Percentiles rank a stretch among this genome's conserved stretches.
Conservation (phyloP, 2,113 vertebrate species). For the Pluvialis apricaria region DNA sequence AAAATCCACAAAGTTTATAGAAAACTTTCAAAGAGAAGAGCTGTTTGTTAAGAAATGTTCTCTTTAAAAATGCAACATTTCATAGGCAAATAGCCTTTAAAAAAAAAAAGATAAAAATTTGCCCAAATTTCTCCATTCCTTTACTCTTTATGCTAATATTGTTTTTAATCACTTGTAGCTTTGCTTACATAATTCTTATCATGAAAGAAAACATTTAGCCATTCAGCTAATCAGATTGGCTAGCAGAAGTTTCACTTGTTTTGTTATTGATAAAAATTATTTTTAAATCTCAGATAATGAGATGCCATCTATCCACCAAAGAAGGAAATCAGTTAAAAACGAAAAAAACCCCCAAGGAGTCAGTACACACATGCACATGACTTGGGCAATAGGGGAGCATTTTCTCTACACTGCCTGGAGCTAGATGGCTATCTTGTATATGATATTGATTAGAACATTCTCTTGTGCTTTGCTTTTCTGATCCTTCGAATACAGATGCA, state of each 20-base stretch:
- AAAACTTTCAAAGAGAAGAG: neutral
- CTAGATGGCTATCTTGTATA: neutral
- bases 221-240: neutral
- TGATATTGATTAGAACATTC: neutral
- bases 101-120: neutral
- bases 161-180: neutral
- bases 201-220: constrained; percentile 4
- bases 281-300: neutral
- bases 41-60: neutral
- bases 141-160: neutral
- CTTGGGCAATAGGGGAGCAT: neutral
- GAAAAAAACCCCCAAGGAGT: neutral
- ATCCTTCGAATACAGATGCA: neutral
- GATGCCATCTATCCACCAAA: neutral
- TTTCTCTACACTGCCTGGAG: neutral
- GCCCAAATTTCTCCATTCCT: neutral
- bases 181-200: neutral
- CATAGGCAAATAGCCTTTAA: neutral
- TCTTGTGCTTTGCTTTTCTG: neutral
- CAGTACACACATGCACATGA: neutral
- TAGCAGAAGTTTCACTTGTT: neutral
- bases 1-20: neutral
- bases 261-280: neutral
- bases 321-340: neutral
- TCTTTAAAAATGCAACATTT: neutral